phyloP scores from a whole-genome alignment of 2,888 invertebrate species.

The Caenorhabditis japonica region DNA sequence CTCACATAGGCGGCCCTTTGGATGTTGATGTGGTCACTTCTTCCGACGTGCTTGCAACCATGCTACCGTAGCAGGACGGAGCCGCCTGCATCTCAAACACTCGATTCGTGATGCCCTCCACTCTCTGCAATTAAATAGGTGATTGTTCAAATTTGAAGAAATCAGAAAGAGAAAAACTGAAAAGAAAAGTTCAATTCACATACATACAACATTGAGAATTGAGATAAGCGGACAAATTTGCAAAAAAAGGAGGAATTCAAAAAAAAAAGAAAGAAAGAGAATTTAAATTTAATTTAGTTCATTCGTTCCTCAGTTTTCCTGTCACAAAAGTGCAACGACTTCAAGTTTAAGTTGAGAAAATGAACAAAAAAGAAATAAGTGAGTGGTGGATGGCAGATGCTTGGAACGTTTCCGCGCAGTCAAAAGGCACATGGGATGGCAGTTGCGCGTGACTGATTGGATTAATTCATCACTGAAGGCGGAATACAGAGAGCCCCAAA shows the following conservation, averaged over 20 bases:
- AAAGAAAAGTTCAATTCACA: background rate
- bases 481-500: constrained; percentile 11
- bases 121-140: constrained; percentile 35
- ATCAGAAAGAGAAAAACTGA: background rate
- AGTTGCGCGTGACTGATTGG: constrained; percentile 48
- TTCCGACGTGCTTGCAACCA: constrained; percentile 57
- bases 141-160: background rate
- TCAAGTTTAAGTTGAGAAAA: too few species aligned
- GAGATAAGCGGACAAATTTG: too few species aligned
- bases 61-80: constrained; percentile 58
- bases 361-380: background rate
- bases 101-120: constrained; percentile 57
- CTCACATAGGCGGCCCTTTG: constrained; percentile 38
- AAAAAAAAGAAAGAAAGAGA: constrained; percentile 2
- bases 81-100: constrained; percentile 62
- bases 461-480: constrained; percentile 44
- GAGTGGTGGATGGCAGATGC: constrained; percentile 27
- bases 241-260: background rate
- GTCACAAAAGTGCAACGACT: too few species aligned
- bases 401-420: constrained; percentile 27
- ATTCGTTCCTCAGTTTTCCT: background rate
- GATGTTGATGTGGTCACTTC: constrained; percentile 22
- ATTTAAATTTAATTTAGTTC: background rate
- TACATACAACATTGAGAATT: background rate
- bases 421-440: constrained; percentile 41